Percentiles rank a stretch among this genome's conserved stretches.
Evolutionary conservation across 2,113 vertebrate genomes (phyloP).

Genomic region (Colistium nudipinnis): DNA sequence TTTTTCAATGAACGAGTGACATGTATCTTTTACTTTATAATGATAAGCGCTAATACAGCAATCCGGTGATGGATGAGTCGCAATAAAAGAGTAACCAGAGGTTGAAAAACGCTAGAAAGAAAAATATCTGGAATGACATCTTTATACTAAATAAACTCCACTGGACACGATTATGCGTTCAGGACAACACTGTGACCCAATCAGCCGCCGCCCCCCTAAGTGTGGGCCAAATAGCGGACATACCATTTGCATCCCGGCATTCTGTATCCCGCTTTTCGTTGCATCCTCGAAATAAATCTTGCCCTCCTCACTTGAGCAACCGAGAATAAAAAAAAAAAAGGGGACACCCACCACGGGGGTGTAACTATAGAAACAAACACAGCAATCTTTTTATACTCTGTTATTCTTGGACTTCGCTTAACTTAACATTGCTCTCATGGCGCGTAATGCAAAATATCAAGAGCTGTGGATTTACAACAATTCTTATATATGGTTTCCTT

Average conservation of each 20-base stretch:
- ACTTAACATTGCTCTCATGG: slow-evolving; percentile 33
- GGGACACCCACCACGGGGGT: slow-evolving; percentile 45
- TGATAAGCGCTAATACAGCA: not conserved
- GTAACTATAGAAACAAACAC: slow-evolving; percentile 78
- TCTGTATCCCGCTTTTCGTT: slow-evolving; percentile 78
- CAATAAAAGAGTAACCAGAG: not conserved
- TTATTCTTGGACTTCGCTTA: slow-evolving; percentile 44
- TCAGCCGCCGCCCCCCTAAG: slow-evolving; percentile 67
- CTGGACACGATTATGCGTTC: slow-evolving; percentile 49
- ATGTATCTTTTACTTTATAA: not conserved
- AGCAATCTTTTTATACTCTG: slow-evolving; percentile 66
- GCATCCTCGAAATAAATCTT: slow-evolving; percentile 81
- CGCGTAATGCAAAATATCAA: slow-evolving; percentile 23
- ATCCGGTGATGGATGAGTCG: not conserved
- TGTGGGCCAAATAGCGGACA: slow-evolving; percentile 72
- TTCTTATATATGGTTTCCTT: slow-evolving; percentile 9
- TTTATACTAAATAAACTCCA: slow-evolving; percentile 48
- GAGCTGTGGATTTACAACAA: not conserved
- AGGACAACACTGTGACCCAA: slow-evolving; percentile 50
- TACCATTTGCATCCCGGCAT: slow-evolving; percentile 73
- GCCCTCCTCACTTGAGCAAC: slow-evolving; percentile 62
- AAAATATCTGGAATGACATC: not conserved
- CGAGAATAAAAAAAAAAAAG: slow-evolving; percentile 75
- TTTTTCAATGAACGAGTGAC: not conserved
- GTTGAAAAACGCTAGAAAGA: not conserved